Base-by-base conservation (phyloP, 1,140 invertebrate species). In the Samia ricini region DNA sequence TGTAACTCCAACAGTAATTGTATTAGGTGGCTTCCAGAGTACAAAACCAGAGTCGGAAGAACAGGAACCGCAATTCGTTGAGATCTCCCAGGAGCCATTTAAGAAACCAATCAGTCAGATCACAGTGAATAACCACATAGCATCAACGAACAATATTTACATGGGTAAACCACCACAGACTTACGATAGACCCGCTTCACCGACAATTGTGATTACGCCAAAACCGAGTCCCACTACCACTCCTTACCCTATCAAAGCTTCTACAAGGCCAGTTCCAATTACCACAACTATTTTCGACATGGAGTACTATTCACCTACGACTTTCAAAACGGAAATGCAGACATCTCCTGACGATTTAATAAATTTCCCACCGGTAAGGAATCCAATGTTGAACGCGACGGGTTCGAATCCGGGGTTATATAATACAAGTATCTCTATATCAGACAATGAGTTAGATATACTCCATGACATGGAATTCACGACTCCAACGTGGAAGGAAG, bases 321-420 rank as follows among this genome's bases (percentile, higher is more conserved):
- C 87, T 12, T 85, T 83, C 0, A 88, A 84, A 72, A 88, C 89
- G 26, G 92, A 93, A 73, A 72, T 88, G 5, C 91, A 93, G 59
- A 94, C 93, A 0, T 92, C 93, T 1, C 91, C 93, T 0, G 94
- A 96, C 66, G 94, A 95, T 62, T 82, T 95, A 4, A 93, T 94
- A 19, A 96, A 96, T 67, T 97, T 97, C 85, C 96, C 96, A 24
- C 96, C 96, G 0, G 96, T 96, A 1, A 92, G 95, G 57, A 96
- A 96, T 82, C 96, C 96, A 0, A 94, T 95, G 86, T 83, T 96
- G 0, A 96, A 96, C 61, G 93, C 93, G 61, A 94, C 94, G 0
- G 89, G 86, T 4, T 88, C 92, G 2, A 85, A 92, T 21, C 87
- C 92, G 1, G 84, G 91, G 2, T 79, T 91, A 0, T 92, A 79